Base-by-base conservation (phyloP, 2,797 vertebrate genomes). In the Esox masquinongy region DNA sequence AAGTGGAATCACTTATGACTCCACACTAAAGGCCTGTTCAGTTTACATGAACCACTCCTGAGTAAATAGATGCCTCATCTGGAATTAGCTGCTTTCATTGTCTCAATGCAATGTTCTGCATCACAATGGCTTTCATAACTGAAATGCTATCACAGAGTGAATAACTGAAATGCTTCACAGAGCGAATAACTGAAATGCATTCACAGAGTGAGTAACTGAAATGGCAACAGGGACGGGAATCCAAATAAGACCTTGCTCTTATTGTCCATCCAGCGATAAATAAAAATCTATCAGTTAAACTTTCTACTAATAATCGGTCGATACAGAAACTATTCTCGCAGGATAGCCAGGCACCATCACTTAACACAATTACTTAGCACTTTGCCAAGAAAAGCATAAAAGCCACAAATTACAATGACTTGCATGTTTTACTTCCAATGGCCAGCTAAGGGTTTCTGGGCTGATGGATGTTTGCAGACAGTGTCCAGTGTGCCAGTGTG, bases 381-480 rank as follows among this genome's bases (percentile, higher is more conserved):
- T 6, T 53, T 31, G 49, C 49, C 49, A 16, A 11, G 1, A 39
- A 47, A 11, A 14, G 39, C 11, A 4, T 71, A 31, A 4, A 53
- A 31, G 49, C 24, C 19, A 24, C 5, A 16, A 31, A 26, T 9
- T 43, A 53, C 70, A 53, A 26, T 19, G 29, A 71, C 49, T 34
- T 15, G 24, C 53, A 4, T 43, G 34, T 61, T 26, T 39, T 14
- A 36, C 56, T n/a, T 14, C 17, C 26, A 76, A 76, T 68, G 72
- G 67, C 74, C 78, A 82, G 68, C 77, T 68, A 53, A 75, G 67
- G 76, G 74, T 61, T 77, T 78, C 70, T 75, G 69, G 64, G 63
- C 12, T 24, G 19, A 24, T 17, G 36, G 63, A 4, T 64, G 74
- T 47, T 72, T 47, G 31, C 74, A n/a, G n/a, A 53, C 47, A 36